phyloP scores from a whole-genome alignment of 2,113 vertebrate species.

The Micronycteris hirsuta region DNA sequence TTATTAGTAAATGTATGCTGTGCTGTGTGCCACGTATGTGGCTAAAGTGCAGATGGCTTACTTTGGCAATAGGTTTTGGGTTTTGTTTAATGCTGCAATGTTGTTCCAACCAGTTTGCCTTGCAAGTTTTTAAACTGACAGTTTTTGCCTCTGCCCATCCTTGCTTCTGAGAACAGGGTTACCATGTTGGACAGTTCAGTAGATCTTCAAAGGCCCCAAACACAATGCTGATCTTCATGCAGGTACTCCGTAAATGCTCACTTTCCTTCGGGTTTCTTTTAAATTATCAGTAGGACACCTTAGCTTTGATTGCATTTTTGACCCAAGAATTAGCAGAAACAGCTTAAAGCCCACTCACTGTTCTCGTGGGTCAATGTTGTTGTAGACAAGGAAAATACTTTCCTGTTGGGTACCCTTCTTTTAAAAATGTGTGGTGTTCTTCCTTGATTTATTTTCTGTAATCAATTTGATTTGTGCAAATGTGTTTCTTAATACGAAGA shows the following conservation, averaged over 20 bases:
- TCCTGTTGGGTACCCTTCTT: not conserved
- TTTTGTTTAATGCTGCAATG: not conserved
- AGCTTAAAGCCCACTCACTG: not conserved
- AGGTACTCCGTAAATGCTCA: not conserved
- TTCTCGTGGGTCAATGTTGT: not conserved
- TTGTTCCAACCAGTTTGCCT: not conserved
- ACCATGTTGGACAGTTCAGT: not conserved
- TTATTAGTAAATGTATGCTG: not conserved
- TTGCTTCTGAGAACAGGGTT: not conserved
- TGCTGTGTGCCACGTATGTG: not conserved
- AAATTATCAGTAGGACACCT: not conserved
- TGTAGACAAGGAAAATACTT: not conserved
- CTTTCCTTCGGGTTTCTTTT: not conserved
- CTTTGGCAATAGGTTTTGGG: not conserved
- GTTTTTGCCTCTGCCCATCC: not conserved
- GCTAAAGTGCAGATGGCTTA: not conserved
- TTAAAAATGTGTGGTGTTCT: not conserved
- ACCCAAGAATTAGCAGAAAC: not conserved
- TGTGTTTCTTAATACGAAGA: not conserved
- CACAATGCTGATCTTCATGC: not conserved
- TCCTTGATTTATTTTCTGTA: constrained; percentile 11
- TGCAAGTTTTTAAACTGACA: not conserved
- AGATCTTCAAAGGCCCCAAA: not conserved
- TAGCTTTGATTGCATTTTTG: not conserved
- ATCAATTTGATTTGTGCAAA: not conserved